Percentiles rank a stretch among this genome's conserved stretches.
phyloP scores from a whole-genome alignment of 2,797 vertebrate species.

The Dallia pectoralis region DNA sequence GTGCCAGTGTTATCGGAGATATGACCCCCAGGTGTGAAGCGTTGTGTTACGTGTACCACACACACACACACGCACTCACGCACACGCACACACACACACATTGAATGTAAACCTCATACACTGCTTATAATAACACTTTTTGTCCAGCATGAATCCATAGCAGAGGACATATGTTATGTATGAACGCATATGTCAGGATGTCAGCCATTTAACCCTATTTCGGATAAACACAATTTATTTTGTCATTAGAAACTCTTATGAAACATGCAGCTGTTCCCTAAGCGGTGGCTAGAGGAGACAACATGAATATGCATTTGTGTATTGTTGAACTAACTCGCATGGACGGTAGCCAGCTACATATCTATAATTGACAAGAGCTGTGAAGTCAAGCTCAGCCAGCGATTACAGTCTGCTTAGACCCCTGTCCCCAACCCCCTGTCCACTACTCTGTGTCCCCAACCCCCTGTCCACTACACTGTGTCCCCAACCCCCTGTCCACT shows the following conservation, averaged over 20 bases:
- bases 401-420: constrained; percentile 40
- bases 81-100: neutral
- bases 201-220: neutral
- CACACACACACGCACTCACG: neutral
- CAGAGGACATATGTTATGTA: no score
- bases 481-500: no score
- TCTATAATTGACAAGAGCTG: constrained; percentile 64
- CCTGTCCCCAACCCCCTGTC: no score
- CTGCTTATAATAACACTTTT: neutral
- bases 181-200: neutral
- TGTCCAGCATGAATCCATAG: neutral
- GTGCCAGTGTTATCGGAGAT: neutral
- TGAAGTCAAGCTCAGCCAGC: constrained; percentile 35
- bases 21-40: neutral
- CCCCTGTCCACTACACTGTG: no score
- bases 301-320: constrained; percentile 31
- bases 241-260: neutral
- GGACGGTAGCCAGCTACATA: constrained; percentile 26
- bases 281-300: constrained; percentile 13
- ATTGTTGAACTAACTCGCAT: constrained; percentile 53
- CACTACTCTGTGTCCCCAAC: no score
- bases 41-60: neutral
- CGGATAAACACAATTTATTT: neutral
- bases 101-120: neutral
- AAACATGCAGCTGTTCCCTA: constrained; percentile 23